Base-by-base conservation (phyloP, 2,797 vertebrate species). In the Sebastolobus altivelis region DNA sequence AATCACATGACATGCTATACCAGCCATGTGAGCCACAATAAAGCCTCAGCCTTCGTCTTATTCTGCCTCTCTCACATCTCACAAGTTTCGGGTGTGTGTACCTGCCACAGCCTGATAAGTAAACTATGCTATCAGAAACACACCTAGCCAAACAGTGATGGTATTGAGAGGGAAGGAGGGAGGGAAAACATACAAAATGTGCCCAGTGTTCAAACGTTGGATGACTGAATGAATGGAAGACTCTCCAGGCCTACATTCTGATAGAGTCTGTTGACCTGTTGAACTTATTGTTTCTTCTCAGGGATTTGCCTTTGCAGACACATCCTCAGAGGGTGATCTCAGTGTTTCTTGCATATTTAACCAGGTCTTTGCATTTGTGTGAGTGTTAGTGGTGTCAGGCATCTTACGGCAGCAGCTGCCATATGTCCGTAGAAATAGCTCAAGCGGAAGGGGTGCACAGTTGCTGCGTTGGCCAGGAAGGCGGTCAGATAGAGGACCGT, bases 351-450 rank as follows among this genome's bases (percentile, higher is more conserved):
- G 33, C 49, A 68, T 56, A 1, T 43, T 67, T 40, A 70, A 66
- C 3, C 18, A 14, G n/a, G 20, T 49, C 4, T 78, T 25, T 79
- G 61, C 40, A 1, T 58, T 16, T 43, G 18, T 31, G 46, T 69
- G 1, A 7, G 62, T 63, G 84, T 80, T 35, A 38, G 54, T 8
- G 31, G 68, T 72, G 71, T 82, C 43, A 38, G 22, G 74, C 25
- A 4, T 62, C 97, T 97, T 91, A 98, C 98, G 0, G 97, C 95
- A 0, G 97, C 96, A 0, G 97, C 96, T 0, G 94, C 96, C 29
- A 96, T 72, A 69, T 94, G 92, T 82, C 95, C 91, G n/a, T 94
- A 95, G 1, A 20, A 87, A 49, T 7, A 4, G 0, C 1, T 2
- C 54, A 5, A 1, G 0, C 20, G 6, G 0, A 67, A 93, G 0